Evolutionary conservation across 2,888 invertebrate genomes (phyloP), one percentile per base, ranked within the genome.

Genomic region (Cataglyphis altisquamis): DNA sequence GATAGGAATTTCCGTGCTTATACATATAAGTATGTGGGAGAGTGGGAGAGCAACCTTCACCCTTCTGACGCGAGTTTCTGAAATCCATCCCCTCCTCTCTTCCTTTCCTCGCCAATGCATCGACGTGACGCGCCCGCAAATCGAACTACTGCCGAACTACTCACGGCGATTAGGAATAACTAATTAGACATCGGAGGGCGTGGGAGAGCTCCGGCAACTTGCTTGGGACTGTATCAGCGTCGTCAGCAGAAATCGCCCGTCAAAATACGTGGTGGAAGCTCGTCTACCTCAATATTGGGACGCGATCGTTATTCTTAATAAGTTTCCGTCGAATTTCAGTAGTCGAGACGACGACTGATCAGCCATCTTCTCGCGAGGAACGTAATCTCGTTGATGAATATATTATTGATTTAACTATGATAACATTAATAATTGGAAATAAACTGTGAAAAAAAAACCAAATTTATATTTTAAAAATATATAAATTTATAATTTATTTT

Each of bases 151-250:
- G 87, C 80, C 86, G 73, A 92, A 91, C 91, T 91, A 90, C 90
- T 91, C 86, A 85, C 74, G 85, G 90, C 89, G 92, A 93, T 93
- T 92, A 91, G 92, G 89, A 87, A 91, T 91, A 91, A 91, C 90
- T 92, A 93, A 93, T 93, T 93, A 92, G 89, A 89, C 86, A 89
- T 87, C 85, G 8, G 77, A 83, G 86, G 82, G 64, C 66, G 80
- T 41, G 74, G 41, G 45, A 64, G 86, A 32, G 66, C 64, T 60
- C 52, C 68, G 72, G 84, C 25, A 88, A 89, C 75, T 87, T 84
- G 78, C 55, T 15, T 3, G 62, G n/a, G 78, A 80, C 72, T 84
- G 84, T 81, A 87, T 82, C 89, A 52, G 78, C 74, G 68, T 70
- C 67, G 45, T 36, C 55, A 62, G 10, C 60, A 74, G 87, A 84